phyloP scores from a whole-genome alignment of 2,113 vertebrate genomes.

The Amphiprion ocellaris region DNA sequence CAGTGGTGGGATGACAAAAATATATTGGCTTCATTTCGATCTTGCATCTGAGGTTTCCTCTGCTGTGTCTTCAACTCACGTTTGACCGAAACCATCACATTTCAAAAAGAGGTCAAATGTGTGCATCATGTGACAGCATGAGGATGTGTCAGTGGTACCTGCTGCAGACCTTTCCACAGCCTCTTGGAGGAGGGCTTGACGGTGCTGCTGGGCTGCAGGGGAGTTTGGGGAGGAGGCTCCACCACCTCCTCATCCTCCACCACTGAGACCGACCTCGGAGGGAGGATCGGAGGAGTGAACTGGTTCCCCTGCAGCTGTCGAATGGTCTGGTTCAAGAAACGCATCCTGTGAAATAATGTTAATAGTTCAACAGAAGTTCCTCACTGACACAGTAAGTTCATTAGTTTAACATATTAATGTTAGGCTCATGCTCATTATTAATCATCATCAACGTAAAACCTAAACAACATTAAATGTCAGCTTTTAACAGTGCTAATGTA shows the following conservation, averaged over 20 bases:
- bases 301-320: conserved; percentile 14
- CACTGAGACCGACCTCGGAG: background rate
- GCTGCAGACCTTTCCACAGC: conserved; percentile 70
- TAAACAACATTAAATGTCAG: no score
- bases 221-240: conserved; percentile 2
- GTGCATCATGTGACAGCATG: background rate
- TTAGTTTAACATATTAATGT: no score
- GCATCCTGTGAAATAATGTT: conserved; percentile 62
- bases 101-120: background rate
- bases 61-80: background rate
- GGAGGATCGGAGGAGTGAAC: background rate
- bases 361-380: no score
- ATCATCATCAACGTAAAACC: no score
- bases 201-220: conserved; percentile 27
- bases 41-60: conserved; percentile 1
- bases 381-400: no score
- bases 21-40: background rate
- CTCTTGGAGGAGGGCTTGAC: conserved; percentile 36
- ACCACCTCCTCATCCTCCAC: background rate
- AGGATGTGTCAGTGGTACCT: conserved; percentile 51
- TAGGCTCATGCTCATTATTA: no score
- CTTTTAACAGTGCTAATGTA: no score
- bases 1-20: background rate
- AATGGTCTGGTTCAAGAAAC: conserved; percentile 54
- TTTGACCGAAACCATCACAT: background rate